A percentile compares a stretch with the other conserved stretches of the same genome.
Evolutionary conservation across 2,888 invertebrate species (phyloP).

Genomic region (Aporophyla lueneburgensis): DNA sequence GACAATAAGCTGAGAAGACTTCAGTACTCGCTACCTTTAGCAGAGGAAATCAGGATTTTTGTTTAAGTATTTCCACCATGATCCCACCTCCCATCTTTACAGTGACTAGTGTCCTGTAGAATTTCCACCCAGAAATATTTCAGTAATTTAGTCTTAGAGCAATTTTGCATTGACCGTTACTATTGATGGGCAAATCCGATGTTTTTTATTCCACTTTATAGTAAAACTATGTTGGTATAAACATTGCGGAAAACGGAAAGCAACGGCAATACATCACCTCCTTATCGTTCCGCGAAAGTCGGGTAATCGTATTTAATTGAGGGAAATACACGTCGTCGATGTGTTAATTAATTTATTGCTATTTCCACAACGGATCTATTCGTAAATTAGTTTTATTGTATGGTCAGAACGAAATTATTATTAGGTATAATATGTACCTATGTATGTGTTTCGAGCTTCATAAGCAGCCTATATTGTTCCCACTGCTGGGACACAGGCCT

Average conservation of each 20-base stretch:
- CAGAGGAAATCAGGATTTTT: too few species aligned
- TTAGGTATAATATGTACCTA: too few species aligned
- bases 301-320: constrained; percentile 48
- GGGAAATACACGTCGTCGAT: constrained; percentile 50
- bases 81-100: too few species aligned
- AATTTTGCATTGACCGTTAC: too few species aligned
- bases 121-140: background rate
- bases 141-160: background rate
- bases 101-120: too few species aligned
- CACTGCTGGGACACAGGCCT: too few species aligned
- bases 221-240: constrained; percentile 1
- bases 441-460: background rate
- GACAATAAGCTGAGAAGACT: too few species aligned
- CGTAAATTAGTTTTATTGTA: background rate
- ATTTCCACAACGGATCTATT: constrained; percentile 32
- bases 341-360: constrained; percentile 38
- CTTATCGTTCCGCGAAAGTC: constrained; percentile 58
- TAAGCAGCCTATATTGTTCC: too few species aligned
- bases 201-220: constrained; percentile 8
- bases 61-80: too few species aligned
- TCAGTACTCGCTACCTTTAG: too few species aligned
- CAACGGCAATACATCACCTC: constrained; percentile 42
- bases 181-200: background rate
- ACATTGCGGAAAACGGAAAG: constrained; percentile 44
- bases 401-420: background rate